Conservation (phyloP, 2,888 invertebrate genomes). For the Heterodera filipjevi region DNA sequence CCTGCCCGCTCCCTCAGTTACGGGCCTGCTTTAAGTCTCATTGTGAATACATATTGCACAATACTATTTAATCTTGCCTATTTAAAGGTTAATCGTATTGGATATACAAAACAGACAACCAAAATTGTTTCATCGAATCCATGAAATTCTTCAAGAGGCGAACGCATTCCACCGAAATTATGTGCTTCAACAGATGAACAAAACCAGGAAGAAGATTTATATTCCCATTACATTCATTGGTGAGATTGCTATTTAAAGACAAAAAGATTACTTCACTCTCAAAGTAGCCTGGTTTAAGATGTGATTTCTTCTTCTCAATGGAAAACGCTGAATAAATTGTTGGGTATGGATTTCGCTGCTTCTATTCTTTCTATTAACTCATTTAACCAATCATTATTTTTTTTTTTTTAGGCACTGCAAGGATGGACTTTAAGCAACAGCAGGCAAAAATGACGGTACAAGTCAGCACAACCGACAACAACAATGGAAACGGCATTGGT, state of each 20-base stretch:
- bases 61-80: background rate
- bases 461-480: background rate
- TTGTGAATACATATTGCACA: background rate
- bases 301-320: background rate
- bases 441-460: background rate
- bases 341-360: constrained; percentile 2
- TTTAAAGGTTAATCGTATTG: constrained; percentile 33
- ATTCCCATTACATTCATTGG: constrained; percentile 19
- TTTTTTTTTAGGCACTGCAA: background rate
- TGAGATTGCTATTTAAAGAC: background rate
- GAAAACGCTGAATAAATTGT: background rate
- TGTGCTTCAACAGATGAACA: constrained; percentile 32
- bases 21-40: no score
- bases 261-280: no score
- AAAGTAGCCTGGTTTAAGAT: background rate
- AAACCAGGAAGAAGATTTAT: constrained; percentile 2
- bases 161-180: constrained; percentile 32
- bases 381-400: background rate
- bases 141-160: constrained; percentile 38
- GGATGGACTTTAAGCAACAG: background rate
- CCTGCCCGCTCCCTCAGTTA: no score
- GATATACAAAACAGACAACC: constrained; percentile 23
- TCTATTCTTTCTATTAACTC: no score
- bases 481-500: background rate
- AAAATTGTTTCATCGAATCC: constrained; percentile 7